Evolutionary conservation across 2,797 vertebrate genomes (phyloP), one percentile per base, ranked within the genome.

Genomic region (Heteromormyrus szaboi): DNA sequence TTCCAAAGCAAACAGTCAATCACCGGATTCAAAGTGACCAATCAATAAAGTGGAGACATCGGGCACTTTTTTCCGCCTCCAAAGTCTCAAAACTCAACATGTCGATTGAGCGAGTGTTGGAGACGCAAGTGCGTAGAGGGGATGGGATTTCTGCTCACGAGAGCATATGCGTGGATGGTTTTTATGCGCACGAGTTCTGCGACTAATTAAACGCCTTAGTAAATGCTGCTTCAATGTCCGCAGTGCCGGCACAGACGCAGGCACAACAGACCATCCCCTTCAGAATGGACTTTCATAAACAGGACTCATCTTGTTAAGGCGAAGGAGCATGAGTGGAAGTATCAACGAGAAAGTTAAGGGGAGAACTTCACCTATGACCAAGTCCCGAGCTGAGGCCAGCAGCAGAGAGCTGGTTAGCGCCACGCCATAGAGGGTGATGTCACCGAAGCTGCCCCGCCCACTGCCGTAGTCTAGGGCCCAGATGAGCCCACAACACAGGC

Each of bases 401-500:
- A 99, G 94, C 92, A 98, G 93, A 19, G 99, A 98, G 94, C 97
- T 98, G 93, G 97, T 98, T 91, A 99, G 96, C 65, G 96, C 96
- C 91, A 99, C 96, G 90, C 99, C 98, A 72, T 99, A 99, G 89
- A 99, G 95, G 91, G 92, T 97, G 95, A 98, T 96, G 93, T 96
- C 96, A 88, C 96, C 94, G 37, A 96, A 95, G 89, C 95, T 95
- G 93, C 95, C 96, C 92, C 95, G 96, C 95, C 96, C 96, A 90
- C 98, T 99, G 94, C 97, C 96, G 92, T 98, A 97, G 95, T 99
- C 97, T 93, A 99, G 96, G 90, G 98, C 94, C 98, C 98, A 99
- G 94, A 99, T 99, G 94, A 99, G 97, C 93, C 96, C 97, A 95
- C 98, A 99, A 96, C 99, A 99, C 91, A 99, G 94, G 95, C 98